phyloP scores from a whole-genome alignment of 2,797 vertebrate species.

The Acipenser ruthenus region DNA sequence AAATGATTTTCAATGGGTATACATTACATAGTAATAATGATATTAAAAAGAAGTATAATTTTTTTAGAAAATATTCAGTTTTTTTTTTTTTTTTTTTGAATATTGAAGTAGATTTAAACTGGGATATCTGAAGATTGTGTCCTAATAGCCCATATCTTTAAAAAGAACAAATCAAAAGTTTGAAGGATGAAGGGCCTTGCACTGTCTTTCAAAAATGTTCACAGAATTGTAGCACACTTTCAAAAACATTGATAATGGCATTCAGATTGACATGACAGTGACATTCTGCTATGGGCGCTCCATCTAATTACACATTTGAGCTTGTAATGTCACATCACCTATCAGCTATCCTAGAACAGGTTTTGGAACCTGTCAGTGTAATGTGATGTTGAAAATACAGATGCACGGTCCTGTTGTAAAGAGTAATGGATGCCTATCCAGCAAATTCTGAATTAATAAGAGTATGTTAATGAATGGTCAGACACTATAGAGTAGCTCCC shows the following conservation, averaged over 20 bases:
- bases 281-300: slow-evolving; percentile 7
- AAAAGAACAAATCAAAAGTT: neutral
- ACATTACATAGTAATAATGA: no score
- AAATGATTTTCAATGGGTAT: no score
- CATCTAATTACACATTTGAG: slow-evolving; percentile 16
- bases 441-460: neutral
- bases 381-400: slow-evolving; percentile 9
- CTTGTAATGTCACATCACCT: slow-evolving; percentile 16
- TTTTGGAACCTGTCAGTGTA: slow-evolving; percentile 14
- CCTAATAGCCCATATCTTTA: no score
- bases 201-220: neutral
- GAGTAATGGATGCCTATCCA: slow-evolving; percentile 11
- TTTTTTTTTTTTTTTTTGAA: no score
- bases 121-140: no score
- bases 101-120: no score
- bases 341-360: slow-evolving; percentile 3
- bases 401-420: slow-evolving; percentile 1
- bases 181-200: neutral
- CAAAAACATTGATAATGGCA: slow-evolving; percentile 11
- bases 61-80: no score
- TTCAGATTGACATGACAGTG: slow-evolving; percentile 13
- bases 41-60: no score
- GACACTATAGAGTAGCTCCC: neutral
- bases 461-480: neutral
- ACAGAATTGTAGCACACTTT: slow-evolving; percentile 1